Evolutionary conservation across 2,797 vertebrate species (phyloP).

Genomic region (Pangasius djambal): DNA sequence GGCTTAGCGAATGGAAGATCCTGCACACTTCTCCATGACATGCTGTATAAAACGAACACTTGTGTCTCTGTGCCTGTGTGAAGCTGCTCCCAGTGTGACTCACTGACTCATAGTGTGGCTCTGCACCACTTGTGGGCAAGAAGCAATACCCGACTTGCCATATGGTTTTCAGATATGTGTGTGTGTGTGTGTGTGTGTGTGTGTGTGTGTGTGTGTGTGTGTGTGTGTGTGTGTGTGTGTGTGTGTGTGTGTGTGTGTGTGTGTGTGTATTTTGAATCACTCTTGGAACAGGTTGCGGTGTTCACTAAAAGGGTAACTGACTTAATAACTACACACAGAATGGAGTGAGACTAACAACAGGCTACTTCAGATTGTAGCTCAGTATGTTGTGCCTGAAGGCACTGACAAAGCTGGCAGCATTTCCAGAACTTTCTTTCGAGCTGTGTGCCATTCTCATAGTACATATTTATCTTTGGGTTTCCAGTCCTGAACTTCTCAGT

Average conservation of each 20-base stretch:
- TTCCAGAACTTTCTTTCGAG: not conserved
- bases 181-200: not conserved
- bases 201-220: slow-evolving; percentile 8
- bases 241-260: not conserved
- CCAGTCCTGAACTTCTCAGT: not conserved
- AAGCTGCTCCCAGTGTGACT: slow-evolving; percentile 57
- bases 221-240: not conserved
- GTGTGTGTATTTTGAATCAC: not conserved
- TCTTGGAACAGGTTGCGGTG: not conserved
- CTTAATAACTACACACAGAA: not conserved
- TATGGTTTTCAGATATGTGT: slow-evolving; percentile 15
- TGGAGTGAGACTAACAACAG: not conserved
- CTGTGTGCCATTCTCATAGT: not conserved
- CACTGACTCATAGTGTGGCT: slow-evolving; percentile 63
- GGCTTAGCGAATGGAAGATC: slow-evolving; percentile 69
- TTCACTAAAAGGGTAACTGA: not conserved
- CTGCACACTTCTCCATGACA: slow-evolving; percentile 63
- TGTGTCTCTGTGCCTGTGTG: slow-evolving; percentile 57
- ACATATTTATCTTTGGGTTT: slow-evolving; percentile 1
- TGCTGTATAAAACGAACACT: slow-evolving; percentile 56
- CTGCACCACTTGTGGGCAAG: slow-evolving; percentile 24
- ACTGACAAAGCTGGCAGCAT: not conserved
- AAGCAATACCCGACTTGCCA: slow-evolving; percentile 26
- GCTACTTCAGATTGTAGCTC: not conserved
- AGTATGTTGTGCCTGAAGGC: not conserved